phyloP scores from a whole-genome alignment of 2,888 invertebrate species.

The Erebia aethiops region DNA sequence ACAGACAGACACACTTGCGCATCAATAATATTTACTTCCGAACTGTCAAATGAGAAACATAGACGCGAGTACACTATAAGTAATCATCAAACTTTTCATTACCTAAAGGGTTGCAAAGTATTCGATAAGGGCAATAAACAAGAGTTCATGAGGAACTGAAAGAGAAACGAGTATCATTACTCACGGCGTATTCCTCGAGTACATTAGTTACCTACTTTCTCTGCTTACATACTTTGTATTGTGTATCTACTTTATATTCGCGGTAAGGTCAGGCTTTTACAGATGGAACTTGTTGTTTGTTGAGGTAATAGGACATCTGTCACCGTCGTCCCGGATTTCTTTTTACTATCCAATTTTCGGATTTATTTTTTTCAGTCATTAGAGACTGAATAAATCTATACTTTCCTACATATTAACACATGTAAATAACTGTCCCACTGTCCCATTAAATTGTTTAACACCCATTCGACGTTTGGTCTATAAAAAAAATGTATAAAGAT shows the following conservation, averaged over 20 bases:
- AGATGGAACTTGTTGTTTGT: slow-evolving; percentile 60
- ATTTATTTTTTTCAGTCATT: slow-evolving; percentile 8
- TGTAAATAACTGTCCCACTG: background rate
- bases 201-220: slow-evolving; percentile 64
- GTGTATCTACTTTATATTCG: slow-evolving; percentile 62
- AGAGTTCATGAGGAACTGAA: slow-evolving; percentile 69
- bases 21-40: background rate
- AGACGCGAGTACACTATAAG: background rate
- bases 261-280: slow-evolving; percentile 54
- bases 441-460: background rate
- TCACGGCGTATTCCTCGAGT: slow-evolving; percentile 63
- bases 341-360: slow-evolving; percentile 29
- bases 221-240: slow-evolving; percentile 46
- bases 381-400: background rate
- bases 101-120: slow-evolving; percentile 56
- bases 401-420: background rate
- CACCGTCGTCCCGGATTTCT: slow-evolving; percentile 32
- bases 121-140: slow-evolving; percentile 72
- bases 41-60: background rate
- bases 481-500: too few relatives aligned
- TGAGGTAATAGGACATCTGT: slow-evolving; percentile 44
- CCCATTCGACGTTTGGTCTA: too few relatives aligned
- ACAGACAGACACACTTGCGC: too few relatives aligned
- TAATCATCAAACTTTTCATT: background rate
- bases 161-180: slow-evolving; percentile 70